Percentiles rank a stretch among this genome's conserved stretches.
phyloP scores from a whole-genome alignment of 2,888 invertebrate species.

The Acleris laterana region DNA sequence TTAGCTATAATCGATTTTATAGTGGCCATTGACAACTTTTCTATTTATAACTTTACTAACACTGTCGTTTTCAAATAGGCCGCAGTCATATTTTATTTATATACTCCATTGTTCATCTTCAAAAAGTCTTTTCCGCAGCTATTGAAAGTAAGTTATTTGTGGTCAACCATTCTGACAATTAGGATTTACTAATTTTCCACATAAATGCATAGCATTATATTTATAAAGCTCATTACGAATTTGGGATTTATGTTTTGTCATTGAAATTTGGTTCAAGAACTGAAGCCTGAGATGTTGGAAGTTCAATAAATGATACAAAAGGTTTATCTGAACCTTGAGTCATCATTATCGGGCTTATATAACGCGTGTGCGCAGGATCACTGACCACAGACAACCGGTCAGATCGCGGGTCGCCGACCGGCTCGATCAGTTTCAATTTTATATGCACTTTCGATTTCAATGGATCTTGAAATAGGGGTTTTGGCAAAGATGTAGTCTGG shows the following conservation, averaged over 20 bases:
- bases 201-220: neutral
- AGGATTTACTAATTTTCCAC: neutral
- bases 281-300: neutral
- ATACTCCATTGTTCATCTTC: too few species aligned
- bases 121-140: too few species aligned
- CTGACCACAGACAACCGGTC: slow-evolving; percentile 41
- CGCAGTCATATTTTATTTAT: too few species aligned
- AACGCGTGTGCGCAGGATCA: slow-evolving; percentile 39
- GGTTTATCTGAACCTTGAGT: slow-evolving; percentile 39
- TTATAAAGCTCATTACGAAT: neutral
- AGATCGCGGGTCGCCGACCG: slow-evolving; percentile 44
- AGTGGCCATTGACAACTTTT: too few species aligned
- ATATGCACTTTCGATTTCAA: slow-evolving; percentile 49
- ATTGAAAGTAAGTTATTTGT: too few species aligned
- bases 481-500: neutral
- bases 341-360: slow-evolving; percentile 45
- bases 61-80: too few species aligned
- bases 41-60: too few species aligned
- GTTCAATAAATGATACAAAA: slow-evolving; percentile 1
- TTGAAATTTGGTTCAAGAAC: too few species aligned
- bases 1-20: too few species aligned
- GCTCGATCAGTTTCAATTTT: slow-evolving; percentile 33
- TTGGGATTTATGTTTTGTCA: too few species aligned
- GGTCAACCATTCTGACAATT: neutral
- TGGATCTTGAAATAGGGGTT: slow-evolving; percentile 14